Conservation (phyloP, 1,140 invertebrate species). For the Bombus superbus region DNA sequence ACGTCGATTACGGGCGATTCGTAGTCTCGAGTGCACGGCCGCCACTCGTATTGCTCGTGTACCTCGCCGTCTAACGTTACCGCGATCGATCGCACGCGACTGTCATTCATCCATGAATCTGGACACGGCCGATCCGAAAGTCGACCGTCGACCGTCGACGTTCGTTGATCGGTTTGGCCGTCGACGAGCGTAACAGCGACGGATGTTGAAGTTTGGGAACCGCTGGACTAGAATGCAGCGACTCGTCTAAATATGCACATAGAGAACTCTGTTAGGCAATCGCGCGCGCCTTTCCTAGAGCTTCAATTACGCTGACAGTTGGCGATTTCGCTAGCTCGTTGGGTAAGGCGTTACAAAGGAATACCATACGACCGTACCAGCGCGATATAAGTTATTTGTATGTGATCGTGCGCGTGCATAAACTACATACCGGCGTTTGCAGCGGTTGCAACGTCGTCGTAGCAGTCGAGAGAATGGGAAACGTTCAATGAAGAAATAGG, state of each 20-base stretch:
- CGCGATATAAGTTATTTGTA: constrained; percentile 46
- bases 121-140: background rate
- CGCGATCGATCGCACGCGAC: constrained; percentile 47
- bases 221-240: constrained; percentile 53
- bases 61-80: constrained; percentile 27
- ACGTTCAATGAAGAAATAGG: constrained; percentile 54
- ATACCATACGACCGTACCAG: background rate
- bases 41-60: constrained; percentile 25
- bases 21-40: constrained; percentile 2
- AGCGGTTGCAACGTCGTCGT: constrained; percentile 15
- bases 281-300: constrained; percentile 71
- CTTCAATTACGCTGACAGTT: constrained; percentile 79
- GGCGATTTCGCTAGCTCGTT: constrained; percentile 25
- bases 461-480: constrained; percentile 6
- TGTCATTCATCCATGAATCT: constrained; percentile 35
- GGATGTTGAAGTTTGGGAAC: constrained; percentile 26
- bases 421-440: background rate
- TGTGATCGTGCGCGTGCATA: background rate
- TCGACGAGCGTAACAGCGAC: too few species aligned
- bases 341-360: constrained; percentile 52
- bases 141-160: background rate
- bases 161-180: too few species aligned
- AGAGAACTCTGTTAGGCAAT: constrained; percentile 76
- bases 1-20: constrained; percentile 7
- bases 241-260: constrained; percentile 74